Base-by-base conservation (phyloP, 64 coral and sea anemone genomes). In the Stylophora pistillata region DNA sequence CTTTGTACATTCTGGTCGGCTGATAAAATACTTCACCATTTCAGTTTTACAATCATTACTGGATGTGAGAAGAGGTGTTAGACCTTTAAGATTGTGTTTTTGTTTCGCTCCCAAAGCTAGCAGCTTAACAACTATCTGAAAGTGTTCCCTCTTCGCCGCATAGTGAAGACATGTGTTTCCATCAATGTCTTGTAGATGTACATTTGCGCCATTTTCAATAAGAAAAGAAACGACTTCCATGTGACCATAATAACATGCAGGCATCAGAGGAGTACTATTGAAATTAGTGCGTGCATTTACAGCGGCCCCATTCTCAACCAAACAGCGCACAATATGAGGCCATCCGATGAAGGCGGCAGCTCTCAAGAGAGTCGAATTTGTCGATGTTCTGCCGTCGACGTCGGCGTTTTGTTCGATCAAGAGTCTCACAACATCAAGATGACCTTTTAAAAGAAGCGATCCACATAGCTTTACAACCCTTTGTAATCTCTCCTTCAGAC, bases 31-130 rank as follows among this genome's bases (percentile, higher is more conserved):
- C 32, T 94, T 87, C 4, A 94, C 92, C 56, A 94, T 32, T 72
- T 82, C 78, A 30, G 58, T 76, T 55, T 89, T 94, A 58, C 92
- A 94, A 25, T 89, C 77, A n/a, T 82, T 94, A 47, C 92, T 89
- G 15, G 92, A 87, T 28, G 79, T 53, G 5, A 94, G 80, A 30
- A 89, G 34, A 4, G 37, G 37, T 47, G 37, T 47, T 47, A 47
- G 7, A 47, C 37, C 3, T 3, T 47, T 47, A 47, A 47, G 37
- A 47, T 47, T 47, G 3, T 7, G 37, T 47, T 3, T 47, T 47
- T 47, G 37, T 47, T 47, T 47, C 7, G 37, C 37, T 47, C 37
- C 37, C 7, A 7, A 0, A 47, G 37, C 37, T 3, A 47, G 37
- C 37, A 47, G 7, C 37, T 47, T 7, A 47, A 3, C 3, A 47